Conservation (phyloP, 2,888 invertebrate species). For the Dioctria rufipes region DNA sequence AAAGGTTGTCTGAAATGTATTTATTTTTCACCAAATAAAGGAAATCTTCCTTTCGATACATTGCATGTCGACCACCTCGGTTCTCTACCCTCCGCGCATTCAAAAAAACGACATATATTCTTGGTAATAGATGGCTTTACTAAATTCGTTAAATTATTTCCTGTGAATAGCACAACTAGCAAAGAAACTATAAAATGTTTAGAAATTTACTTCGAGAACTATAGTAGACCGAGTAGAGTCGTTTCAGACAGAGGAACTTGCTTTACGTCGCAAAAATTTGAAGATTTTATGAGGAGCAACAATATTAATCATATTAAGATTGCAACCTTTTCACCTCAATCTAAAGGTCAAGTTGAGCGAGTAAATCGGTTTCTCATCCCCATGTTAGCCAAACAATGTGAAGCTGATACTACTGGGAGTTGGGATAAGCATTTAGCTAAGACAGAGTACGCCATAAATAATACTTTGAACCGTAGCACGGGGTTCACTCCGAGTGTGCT, state of each 20-base stretch:
- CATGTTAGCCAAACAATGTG: too few relatives aligned
- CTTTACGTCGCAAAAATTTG: conserved; percentile 51
- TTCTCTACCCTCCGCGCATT: conserved; percentile 64
- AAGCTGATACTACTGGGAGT: too few relatives aligned
- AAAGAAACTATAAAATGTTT: conserved; percentile 44
- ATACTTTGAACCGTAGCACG: conserved; percentile 57
- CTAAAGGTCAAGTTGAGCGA: too few relatives aligned
- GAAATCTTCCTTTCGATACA: conserved; percentile 67
- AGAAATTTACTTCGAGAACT: conserved; percentile 31
- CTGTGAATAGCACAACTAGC: conserved; percentile 43
- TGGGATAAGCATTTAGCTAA: too few relatives aligned
- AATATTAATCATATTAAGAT: conserved; percentile 40
- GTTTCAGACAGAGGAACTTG: conserved; percentile 47
- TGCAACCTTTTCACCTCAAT: too few relatives aligned
- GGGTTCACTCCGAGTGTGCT: conserved; percentile 62
- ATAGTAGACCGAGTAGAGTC: conserved; percentile 30
- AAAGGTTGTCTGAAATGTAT: conserved; percentile 67
- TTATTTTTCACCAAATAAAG: conserved; percentile 64
- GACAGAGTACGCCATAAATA: too few relatives aligned
- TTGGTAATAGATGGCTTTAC: conserved; percentile 57
- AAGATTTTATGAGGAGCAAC: neutral
- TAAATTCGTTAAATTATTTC: conserved; percentile 63
- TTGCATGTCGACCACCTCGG: conserved; percentile 69
- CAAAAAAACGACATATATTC: conserved; percentile 61
- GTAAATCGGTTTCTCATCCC: too few relatives aligned